A percentile compares a stretch with the other conserved stretches of the same genome.
phyloP scores from a whole-genome alignment of 2,113 vertebrate species.

The Megaceryle maxima region DNA sequence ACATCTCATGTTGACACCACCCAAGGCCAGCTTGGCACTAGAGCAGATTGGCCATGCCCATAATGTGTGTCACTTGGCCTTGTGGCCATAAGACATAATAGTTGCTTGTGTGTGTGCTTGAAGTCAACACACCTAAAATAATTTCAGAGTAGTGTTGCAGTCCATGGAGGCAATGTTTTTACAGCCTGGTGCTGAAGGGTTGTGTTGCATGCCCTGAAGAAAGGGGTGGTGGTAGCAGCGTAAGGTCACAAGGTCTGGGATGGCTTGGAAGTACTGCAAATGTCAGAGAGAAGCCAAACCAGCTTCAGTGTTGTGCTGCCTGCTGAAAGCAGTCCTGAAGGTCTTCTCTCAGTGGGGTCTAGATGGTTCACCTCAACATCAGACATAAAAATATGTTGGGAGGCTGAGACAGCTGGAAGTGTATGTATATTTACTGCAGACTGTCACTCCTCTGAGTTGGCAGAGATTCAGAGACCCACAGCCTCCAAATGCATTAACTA shows the following conservation, averaged over 20 bases:
- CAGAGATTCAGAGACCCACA: background rate
- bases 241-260: background rate
- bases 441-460: background rate
- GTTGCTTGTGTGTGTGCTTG: background rate
- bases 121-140: background rate
- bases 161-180: background rate
- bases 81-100: background rate
- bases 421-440: background rate
- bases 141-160: background rate
- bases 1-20: accelerated
- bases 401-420: background rate
- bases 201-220: background rate
- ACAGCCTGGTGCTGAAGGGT: background rate
- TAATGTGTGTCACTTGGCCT: background rate
- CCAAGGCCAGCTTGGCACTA: background rate
- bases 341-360: background rate
- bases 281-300: background rate
- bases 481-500: background rate
- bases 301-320: background rate
- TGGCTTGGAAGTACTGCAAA: background rate
- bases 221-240: background rate
- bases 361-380: background rate
- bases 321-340: background rate
- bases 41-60: background rate
- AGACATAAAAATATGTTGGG: background rate